Percentiles rank a stretch among this genome's conserved stretches.
Evolutionary conservation across 2,888 invertebrate genomes (phyloP).

Genomic region (Oasisia sp.): DNA sequence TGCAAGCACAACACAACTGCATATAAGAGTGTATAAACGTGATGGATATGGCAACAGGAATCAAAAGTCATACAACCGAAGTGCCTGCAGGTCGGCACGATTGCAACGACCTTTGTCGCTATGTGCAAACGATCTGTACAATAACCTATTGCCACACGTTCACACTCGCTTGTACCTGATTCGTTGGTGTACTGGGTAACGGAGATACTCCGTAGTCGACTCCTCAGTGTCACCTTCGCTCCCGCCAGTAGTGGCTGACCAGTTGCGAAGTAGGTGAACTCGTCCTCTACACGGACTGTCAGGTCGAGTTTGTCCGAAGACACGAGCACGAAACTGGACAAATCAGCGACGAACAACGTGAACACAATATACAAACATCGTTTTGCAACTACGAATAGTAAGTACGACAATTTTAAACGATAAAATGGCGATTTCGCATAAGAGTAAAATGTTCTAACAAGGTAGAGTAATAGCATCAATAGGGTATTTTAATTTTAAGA

Average conservation of each 20-base stretch:
- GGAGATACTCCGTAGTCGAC: constrained; percentile 34
- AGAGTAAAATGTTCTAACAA: no score
- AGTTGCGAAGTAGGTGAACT: constrained; percentile 49
- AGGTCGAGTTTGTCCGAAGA: constrained; percentile 30
- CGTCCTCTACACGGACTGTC: constrained; percentile 47
- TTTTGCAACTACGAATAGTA: not conserved
- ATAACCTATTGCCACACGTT: not conserved
- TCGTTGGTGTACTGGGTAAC: constrained; percentile 27
- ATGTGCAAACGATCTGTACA: no score
- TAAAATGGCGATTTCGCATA: no score
- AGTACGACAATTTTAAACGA: not conserved
- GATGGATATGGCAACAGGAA: no score
- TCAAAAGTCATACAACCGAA: no score
- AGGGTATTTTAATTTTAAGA: no score
- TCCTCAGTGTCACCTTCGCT: constrained; percentile 42
- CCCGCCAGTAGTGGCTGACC: constrained; percentile 43
- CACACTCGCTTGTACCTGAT: constrained; percentile 22
- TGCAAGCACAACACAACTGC: no score
- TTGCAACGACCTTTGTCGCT: no score
- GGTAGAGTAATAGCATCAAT: no score
- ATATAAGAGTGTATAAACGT: no score
- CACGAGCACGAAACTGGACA: not conserved
- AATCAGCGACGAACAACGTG: not conserved
- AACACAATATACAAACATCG: not conserved
- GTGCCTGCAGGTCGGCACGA: no score